Conservation (phyloP, 2,113 vertebrate genomes). For the Orientallactaga bullata region DNA sequence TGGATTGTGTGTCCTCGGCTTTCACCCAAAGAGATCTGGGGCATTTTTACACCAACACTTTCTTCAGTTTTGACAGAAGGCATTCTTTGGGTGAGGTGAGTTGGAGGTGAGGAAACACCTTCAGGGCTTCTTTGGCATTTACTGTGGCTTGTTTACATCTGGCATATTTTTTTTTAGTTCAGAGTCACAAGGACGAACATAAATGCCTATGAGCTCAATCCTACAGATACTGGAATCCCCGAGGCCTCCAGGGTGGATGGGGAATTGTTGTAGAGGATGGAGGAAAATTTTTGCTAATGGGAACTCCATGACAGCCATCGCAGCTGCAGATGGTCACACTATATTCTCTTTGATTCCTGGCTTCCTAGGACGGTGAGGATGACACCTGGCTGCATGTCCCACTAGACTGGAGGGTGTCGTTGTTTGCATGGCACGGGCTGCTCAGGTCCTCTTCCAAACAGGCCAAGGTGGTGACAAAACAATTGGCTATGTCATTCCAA, state of each 20-base stretch:
- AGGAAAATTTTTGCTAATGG: neutral
- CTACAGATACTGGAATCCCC: neutral
- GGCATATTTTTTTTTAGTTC: neutral
- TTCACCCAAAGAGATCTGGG: neutral
- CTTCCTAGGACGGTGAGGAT: constrained; percentile 67
- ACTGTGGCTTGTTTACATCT: neutral
- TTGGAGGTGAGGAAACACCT: too few species aligned
- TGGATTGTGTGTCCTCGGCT: neutral
- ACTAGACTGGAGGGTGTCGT: constrained; percentile 54
- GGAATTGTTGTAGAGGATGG: neutral
- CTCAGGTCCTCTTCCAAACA: constrained; percentile 80
- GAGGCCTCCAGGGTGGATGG: neutral
- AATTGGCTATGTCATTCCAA: constrained; percentile 78
- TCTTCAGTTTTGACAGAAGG: neutral
- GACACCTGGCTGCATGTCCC: constrained; percentile 72
- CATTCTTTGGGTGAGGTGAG: neutral
- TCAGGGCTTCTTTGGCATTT: neutral
- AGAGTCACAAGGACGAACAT: neutral
- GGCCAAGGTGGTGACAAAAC: constrained; percentile 71
- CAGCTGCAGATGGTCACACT: neutral
- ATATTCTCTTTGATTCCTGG: neutral
- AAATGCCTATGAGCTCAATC: neutral
- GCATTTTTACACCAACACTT: neutral
- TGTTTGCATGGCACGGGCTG: constrained; percentile 66
- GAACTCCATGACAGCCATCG: neutral